These are phyloP conservation scores for Thaumatotibia leucotreta DNA, from an alignment of 1,140 invertebrate species.

Conservation along the genomic window DNA sequence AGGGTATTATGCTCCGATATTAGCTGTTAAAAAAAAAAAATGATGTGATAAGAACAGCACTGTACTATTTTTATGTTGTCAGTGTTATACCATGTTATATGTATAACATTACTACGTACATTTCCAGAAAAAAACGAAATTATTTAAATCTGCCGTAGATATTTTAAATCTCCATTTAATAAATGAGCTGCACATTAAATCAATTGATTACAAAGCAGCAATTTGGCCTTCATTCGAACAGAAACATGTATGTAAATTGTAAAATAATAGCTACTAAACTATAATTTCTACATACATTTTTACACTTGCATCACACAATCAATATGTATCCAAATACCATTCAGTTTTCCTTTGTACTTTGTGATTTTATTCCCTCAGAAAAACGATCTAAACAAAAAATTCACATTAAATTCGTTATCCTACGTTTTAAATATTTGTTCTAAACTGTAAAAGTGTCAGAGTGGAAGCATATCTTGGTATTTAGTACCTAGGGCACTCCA, in stretches of 20 bases:
- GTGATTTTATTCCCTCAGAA: conserved; percentile 44
- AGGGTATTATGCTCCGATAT: too few species aligned
- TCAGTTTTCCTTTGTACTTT: conserved; percentile 61
- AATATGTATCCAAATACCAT: conserved; percentile 41
- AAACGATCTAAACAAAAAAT: conserved; percentile 53
- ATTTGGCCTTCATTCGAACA: background rate
- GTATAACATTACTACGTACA: too few species aligned
- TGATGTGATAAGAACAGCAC: too few species aligned
- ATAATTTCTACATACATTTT: conserved; percentile 37
- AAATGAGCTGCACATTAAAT: background rate
- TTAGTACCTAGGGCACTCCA: background rate
- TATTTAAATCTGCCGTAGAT: too few species aligned
- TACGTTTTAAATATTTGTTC: conserved; percentile 9
- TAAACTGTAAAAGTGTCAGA: conserved; percentile 3
- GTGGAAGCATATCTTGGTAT: conserved; percentile 4
- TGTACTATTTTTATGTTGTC: too few species aligned
- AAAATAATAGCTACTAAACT: background rate
- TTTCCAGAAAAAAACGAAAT: too few species aligned
- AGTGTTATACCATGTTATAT: too few species aligned
- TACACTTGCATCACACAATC: conserved; percentile 37
- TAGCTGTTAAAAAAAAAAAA: too few species aligned
- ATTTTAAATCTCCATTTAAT: background rate
- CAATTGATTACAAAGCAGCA: background rate
- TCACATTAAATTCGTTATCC: conserved; percentile 40
- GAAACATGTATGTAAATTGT: background rate